phyloP scores from a whole-genome alignment of 1,140 invertebrate genomes.

The Drosophila subobscura region DNA sequence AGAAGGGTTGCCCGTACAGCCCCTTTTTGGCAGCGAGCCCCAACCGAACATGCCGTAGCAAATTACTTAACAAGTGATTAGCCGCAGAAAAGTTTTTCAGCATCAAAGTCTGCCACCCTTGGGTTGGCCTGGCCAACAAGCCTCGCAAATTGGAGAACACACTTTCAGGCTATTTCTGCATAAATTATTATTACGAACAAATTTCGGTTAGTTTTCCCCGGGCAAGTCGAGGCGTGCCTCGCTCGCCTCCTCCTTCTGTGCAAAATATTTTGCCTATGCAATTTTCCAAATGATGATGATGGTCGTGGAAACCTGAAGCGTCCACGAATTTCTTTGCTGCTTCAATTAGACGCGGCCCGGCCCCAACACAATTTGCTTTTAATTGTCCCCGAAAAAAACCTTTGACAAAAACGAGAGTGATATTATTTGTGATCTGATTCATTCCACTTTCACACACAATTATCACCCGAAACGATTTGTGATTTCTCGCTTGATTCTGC shows the following conservation, averaged over 20 bases:
- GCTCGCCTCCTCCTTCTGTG: background rate
- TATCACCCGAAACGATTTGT: constrained; percentile 10
- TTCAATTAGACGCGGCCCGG: constrained; percentile 33
- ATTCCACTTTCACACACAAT: constrained; percentile 34
- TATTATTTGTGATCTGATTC: constrained; percentile 10
- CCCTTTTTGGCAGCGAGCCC: no score
- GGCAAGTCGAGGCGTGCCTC: background rate
- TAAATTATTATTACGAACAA: constrained; percentile 54
- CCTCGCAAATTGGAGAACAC: constrained; percentile 15
- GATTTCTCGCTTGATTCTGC: background rate
- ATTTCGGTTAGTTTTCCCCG: constrained; percentile 16
- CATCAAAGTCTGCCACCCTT: constrained; percentile 39
- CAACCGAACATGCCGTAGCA: constrained; percentile 34
- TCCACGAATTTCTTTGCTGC: constrained; percentile 11
- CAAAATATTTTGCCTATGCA: constrained; percentile 35
- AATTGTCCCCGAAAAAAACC: background rate
- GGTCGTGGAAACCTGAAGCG: constrained; percentile 22
- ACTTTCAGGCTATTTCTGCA: constrained; percentile 47
- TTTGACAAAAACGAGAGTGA: background rate
- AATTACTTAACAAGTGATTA: constrained; percentile 73
- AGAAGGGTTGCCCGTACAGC: background rate
- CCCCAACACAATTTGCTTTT: constrained; percentile 19
- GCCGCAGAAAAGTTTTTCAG: constrained; percentile 53
- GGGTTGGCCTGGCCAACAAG: background rate
- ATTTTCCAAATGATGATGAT: constrained; percentile 25